Base-by-base conservation (phyloP, 2,888 invertebrate species). In the Bhutanitis thaidina region DNA sequence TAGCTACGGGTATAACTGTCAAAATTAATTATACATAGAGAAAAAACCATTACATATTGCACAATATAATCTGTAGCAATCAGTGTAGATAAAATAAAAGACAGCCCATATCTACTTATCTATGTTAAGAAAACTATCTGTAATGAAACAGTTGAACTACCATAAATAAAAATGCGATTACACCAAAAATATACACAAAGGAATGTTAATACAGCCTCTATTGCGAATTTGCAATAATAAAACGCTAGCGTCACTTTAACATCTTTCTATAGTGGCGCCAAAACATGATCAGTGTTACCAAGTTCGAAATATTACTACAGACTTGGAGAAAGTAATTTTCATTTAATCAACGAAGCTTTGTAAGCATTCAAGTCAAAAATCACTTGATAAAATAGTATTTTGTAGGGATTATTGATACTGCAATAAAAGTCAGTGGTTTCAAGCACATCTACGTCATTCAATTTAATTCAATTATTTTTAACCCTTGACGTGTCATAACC, bases 31-130 rank as follows among this genome's bases (percentile, higher is more conserved):
- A 72, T 67, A 73, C 66, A 71, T 64, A 54, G 61, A 63, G 58
- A 64, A 69, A 50, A 69, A 54, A 65, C 58, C 58, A 65, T 67
- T 66, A 67, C 56, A 68, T 73, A 74, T 77, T 75, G 75, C 75
- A 77, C 72, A 71, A 61, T 65, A 63, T 64, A 55, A 61, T 66
- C 69, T 71, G 69, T 68, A 68, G 77, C 77, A 70, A 61, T 71
- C 68, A 55, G 73, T 74, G 73, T 61, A 62, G 66, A 62, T 60
- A 60, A 63, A 64, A 65, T 62, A 65, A 71, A 75, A 78, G 81
- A 79, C 84, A 85, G 84, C 82, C 82, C 82, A 76, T 76, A 62
- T 71, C 83, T 82, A 82, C 71, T 64, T 68, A 65, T 75, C 80
- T 80, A 81, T 76, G 69, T 52, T 49, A 45, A 45, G 49, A 61